phyloP scores from a whole-genome alignment of 23 tunicate genomes.

The Oikopleura vanhoeffeni region DNA sequence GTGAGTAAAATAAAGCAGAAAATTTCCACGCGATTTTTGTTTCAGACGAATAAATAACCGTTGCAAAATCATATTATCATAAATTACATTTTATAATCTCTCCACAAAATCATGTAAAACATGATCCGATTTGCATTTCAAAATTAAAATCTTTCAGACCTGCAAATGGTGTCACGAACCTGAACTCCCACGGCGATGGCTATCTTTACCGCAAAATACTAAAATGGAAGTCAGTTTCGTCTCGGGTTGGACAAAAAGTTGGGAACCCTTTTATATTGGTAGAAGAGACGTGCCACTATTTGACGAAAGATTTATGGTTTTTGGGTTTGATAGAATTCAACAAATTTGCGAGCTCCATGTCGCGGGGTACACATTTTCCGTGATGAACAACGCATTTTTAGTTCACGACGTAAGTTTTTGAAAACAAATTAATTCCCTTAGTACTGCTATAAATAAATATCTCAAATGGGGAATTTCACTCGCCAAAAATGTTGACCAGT shows the following conservation, averaged over 20 bases:
- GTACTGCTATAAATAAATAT: too few relatives aligned
- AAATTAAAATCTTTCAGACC: too few relatives aligned
- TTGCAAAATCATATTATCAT: too few relatives aligned
- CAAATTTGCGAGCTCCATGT: conserved; percentile 98
- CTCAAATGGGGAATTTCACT: too few relatives aligned
- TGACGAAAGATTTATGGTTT: conserved; percentile 81
- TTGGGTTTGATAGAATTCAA: conserved; percentile 91
- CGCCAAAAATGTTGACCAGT: too few relatives aligned
- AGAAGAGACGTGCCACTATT: conserved; percentile 61
- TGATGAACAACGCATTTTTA: conserved; percentile 79
- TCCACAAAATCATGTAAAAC: too few relatives aligned
- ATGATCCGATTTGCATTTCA: too few relatives aligned
- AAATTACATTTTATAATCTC: too few relatives aligned
- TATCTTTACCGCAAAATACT: conserved; percentile 22
- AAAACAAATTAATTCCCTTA: too few relatives aligned
- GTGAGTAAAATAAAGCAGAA: too few relatives aligned
- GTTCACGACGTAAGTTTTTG: conserved; percentile 47
- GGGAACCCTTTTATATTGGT: conserved; percentile 95
- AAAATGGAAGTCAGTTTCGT: conserved; percentile 42
- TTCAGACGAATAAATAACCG: too few relatives aligned
- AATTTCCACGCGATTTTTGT: too few relatives aligned
- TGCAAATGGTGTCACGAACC: conserved; percentile 98
- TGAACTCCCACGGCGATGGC: conserved; percentile 55
- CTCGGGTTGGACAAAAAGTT: conserved; percentile 78
- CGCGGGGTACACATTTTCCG: conserved; percentile 65